Percentiles rank a stretch among this genome's conserved stretches.
phyloP scores from a whole-genome alignment of 2,888 invertebrate species.

The Antheraea assamensis region DNA sequence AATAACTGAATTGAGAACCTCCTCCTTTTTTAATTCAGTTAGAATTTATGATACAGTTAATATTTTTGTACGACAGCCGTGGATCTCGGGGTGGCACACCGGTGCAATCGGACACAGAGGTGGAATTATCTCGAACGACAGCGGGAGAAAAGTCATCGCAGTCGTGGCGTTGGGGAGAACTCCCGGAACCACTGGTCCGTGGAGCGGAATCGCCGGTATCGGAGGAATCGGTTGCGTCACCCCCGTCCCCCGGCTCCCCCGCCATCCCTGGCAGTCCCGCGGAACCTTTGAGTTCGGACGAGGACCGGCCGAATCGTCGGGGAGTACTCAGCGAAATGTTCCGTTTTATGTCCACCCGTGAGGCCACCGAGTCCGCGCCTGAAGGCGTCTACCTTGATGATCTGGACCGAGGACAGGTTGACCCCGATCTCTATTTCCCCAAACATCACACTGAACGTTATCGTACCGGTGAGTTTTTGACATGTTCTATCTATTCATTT shows the following conservation, averaged over 20 bases:
- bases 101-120: slow-evolving; percentile 96
- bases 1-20: too few relatives aligned
- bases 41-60: neutral
- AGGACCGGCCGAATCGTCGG: slow-evolving; percentile 69
- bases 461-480: slow-evolving; percentile 62
- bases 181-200: slow-evolving; percentile 83
- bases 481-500: too few relatives aligned
- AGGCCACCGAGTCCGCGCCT: slow-evolving; percentile 73
- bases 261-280: slow-evolving; percentile 61
- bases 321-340: slow-evolving; percentile 96
- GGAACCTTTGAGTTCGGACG: slow-evolving; percentile 76
- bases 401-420: slow-evolving; percentile 92
- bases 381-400: slow-evolving; percentile 97
- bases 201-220: slow-evolving; percentile 46
- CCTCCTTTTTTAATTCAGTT: too few relatives aligned
- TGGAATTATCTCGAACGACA: slow-evolving; percentile 85
- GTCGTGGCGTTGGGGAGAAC: slow-evolving; percentile 96
- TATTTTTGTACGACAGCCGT: slow-evolving; percentile 35
- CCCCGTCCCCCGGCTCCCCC: slow-evolving; percentile 53
- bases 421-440: slow-evolving; percentile 96
- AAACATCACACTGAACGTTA: slow-evolving; percentile 83
- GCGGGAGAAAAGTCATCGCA: slow-evolving; percentile 80
- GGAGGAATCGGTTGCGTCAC: slow-evolving; percentile 39
- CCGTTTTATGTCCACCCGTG: slow-evolving; percentile 88
- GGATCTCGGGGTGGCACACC: slow-evolving; percentile 90